Evolutionary conservation across 2,888 invertebrate genomes (phyloP), one percentile per base, ranked within the genome.

Genomic region (Chironomus tentans): DNA sequence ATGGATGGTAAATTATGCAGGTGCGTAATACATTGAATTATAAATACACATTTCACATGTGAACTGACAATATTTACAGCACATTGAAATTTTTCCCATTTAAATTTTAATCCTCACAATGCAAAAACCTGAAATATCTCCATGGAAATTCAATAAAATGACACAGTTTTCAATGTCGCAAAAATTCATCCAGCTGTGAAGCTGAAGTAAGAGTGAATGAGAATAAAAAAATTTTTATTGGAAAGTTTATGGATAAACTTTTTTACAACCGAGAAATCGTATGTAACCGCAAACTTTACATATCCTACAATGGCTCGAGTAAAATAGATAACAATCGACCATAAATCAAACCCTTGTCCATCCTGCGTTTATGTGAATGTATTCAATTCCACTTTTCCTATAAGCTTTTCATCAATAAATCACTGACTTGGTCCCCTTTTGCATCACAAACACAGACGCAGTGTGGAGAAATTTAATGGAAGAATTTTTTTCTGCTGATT

Each of bases 331-430:
- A 65, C 65, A 65, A 65, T 65, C 65, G 65, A 65, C 65, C 65
- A 65, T 65, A 65, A 65, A 65, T 65, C 65, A 65, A 65, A 65
- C 65, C 65, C 65, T 65, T 65, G 65, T 65, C 65, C 65, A 65
- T 65, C 65, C 65, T 24, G 65, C 65, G n/a, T 21, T 65, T 65
- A 21, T 24, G 38, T 38, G 38, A 38, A 38, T 65, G 21, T 24
- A 21, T 21, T 65, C 65, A 21, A 13, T 65, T 18, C 13, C 65
- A 65, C 65, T 65, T 21, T 7, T 13, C 21, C 65, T 13, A 24
- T 65, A 65, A 65, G 21, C 22, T 65, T 65, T 65, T 65, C 65
- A 65, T 65, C 65, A 65, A 65, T 65, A 65, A 65, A 65, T 65
- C 65, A 65, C 21, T 24, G 65, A 56, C 56, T 56, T 56, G n/a